Conservation (phyloP, 1,140 invertebrate species). For the Berghia stephanieae region DNA sequence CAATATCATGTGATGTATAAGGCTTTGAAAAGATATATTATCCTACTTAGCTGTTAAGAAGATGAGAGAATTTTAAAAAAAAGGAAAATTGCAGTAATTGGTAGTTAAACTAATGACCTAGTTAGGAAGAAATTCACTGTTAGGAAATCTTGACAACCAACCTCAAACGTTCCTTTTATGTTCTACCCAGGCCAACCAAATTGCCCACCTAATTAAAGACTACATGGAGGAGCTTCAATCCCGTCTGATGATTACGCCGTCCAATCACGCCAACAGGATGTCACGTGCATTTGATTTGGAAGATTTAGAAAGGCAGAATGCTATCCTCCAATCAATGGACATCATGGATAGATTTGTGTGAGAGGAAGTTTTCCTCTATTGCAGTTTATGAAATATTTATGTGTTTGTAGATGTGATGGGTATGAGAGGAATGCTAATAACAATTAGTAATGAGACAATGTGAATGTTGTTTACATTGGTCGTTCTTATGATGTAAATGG, state of each 20-base stretch:
- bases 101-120: neutral
- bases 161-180: neutral
- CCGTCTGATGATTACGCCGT: slow-evolving; percentile 43
- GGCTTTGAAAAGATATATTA: neutral
- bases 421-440: too few relatives aligned
- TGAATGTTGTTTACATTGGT: too few relatives aligned
- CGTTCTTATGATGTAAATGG: too few relatives aligned
- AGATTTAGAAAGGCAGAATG: slow-evolving; percentile 38
- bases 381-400: too few relatives aligned
- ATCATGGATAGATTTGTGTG: too few relatives aligned
- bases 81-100: neutral
- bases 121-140: too few relatives aligned
- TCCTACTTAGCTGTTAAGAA: neutral
- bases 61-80: neutral
- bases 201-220: slow-evolving; percentile 90
- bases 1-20: neutral
- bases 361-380: too few relatives aligned
- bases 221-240: slow-evolving; percentile 71
- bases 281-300: slow-evolving; percentile 38
- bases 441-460: too few relatives aligned
- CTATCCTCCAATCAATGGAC: slow-evolving; percentile 31
- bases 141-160: neutral
- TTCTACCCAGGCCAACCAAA: slow-evolving; percentile 83
- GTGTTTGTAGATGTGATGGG: too few relatives aligned
- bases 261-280: slow-evolving; percentile 37